A percentile compares a stretch with the other conserved stretches of the same genome.
Conservation (phyloP, 1,140 invertebrate species). For the Lepidotrigona ventralis region DNA sequence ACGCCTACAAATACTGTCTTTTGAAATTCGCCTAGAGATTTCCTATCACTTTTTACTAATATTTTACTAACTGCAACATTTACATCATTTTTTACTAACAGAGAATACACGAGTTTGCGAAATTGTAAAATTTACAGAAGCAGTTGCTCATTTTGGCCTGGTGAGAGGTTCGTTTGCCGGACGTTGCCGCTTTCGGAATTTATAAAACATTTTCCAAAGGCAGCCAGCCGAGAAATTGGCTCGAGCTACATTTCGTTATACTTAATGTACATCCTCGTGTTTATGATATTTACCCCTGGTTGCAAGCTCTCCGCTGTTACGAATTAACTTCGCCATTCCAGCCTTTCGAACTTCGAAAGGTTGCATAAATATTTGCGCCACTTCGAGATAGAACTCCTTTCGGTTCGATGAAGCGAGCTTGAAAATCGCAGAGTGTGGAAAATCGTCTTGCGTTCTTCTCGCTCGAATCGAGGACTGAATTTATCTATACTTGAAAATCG, state of each 20-base stretch:
- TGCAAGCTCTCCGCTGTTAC: neutral
- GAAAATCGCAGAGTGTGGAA: neutral
- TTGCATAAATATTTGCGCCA: slow-evolving; percentile 9
- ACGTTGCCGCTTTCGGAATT: neutral
- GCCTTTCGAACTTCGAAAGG: neutral
- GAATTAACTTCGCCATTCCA: neutral
- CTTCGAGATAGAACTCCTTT: neutral
- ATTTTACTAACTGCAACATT: too few species aligned
- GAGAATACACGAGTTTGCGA: too few species aligned
- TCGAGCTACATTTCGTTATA: slow-evolving; percentile 2
- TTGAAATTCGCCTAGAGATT: too few species aligned
- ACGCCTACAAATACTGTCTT: too few species aligned
- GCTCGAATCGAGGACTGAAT: too few species aligned
- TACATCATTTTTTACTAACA: too few species aligned
- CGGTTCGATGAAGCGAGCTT: neutral
- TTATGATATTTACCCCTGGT: slow-evolving; percentile 8
- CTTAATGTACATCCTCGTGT: neutral
- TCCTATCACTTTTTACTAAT: too few species aligned
- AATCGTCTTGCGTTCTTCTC: neutral
- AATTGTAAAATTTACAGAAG: too few species aligned
- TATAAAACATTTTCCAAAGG: neutral
- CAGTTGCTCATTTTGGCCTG: too few species aligned
- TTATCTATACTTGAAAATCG: neutral
- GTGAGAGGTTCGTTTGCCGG: too few species aligned
- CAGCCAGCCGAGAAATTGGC: neutral